Conservation (phyloP, 2,888 invertebrate species). For the Micoletzkya japonica region DNA sequence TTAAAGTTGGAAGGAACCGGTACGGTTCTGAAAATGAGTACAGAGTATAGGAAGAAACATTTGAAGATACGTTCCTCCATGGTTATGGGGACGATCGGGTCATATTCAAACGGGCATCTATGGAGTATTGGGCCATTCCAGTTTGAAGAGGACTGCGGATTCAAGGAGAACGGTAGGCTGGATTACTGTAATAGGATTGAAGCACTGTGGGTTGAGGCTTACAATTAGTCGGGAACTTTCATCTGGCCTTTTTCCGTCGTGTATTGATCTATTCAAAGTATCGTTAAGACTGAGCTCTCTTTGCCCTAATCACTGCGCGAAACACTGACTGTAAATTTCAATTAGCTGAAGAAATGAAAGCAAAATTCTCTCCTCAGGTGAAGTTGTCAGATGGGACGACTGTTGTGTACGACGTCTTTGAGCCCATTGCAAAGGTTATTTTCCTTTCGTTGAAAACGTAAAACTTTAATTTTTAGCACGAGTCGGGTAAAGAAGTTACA, state of each 20-base stretch:
- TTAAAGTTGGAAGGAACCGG: no score
- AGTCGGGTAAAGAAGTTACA: conserved; percentile 37
- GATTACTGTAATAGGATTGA: not conserved
- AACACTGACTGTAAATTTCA: not conserved
- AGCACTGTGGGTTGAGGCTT: not conserved
- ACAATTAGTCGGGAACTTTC: no score
- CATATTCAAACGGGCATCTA: conserved; percentile 91
- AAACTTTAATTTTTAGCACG: conserved; percentile 10
- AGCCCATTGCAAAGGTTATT: conserved; percentile 73
- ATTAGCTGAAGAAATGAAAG: not conserved
- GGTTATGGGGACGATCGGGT: conserved; percentile 89
- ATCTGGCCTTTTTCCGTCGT: no score
- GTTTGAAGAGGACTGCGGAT: conserved; percentile 72
- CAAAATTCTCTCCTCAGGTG: conserved; percentile 63
- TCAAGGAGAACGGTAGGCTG: conserved; percentile 5
- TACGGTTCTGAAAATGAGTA: not conserved
- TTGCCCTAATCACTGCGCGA: no score
- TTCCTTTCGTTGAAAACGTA: conserved; percentile 6
- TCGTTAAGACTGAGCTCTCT: no score
- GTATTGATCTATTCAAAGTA: no score
- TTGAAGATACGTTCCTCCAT: conserved; percentile 48
- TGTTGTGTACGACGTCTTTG: conserved; percentile 87
- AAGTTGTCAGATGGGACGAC: conserved; percentile 82
- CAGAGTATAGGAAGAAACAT: not conserved
- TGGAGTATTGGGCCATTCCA: conserved; percentile 75